Conservation (phyloP, 2,888 invertebrate species). For the Philereme vetulata region DNA sequence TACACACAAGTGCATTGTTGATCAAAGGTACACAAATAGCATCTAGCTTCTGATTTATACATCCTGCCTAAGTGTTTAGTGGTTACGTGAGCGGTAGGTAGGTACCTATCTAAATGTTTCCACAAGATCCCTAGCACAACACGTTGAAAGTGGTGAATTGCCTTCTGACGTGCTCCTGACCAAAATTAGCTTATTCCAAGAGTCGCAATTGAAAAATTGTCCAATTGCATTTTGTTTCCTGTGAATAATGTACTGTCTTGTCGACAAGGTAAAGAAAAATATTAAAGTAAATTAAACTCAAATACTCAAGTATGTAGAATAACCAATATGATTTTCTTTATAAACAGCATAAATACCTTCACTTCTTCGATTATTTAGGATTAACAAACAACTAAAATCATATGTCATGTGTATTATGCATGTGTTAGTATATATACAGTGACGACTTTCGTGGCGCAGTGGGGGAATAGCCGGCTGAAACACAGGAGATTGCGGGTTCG, state of each 20-base stretch:
- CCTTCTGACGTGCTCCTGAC: slow-evolving; percentile 63
- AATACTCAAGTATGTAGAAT: too few species aligned
- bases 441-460: too few species aligned
- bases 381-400: too few species aligned
- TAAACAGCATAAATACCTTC: too few species aligned
- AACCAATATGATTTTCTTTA: too few species aligned
- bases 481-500: too few species aligned
- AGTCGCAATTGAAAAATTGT: slow-evolving; percentile 78
- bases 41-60: slow-evolving; percentile 38
- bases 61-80: slow-evolving; percentile 33
- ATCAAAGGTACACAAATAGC: slow-evolving; percentile 26
- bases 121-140: slow-evolving; percentile 42
- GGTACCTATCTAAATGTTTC: slow-evolving; percentile 37
- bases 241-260: slow-evolving; percentile 59
- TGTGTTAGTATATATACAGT: too few species aligned
- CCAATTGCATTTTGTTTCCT: slow-evolving; percentile 79
- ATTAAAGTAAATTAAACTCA: neutral
- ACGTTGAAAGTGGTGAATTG: slow-evolving; percentile 56
- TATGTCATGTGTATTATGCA: too few species aligned
- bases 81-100: slow-evolving; percentile 34
- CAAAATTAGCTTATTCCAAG: slow-evolving; percentile 68
- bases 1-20: slow-evolving; percentile 17
- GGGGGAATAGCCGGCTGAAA: too few species aligned
- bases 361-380: too few species aligned
- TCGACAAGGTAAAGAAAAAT: slow-evolving; percentile 32